Percentiles rank a stretch among this genome's conserved stretches.
phyloP scores from a whole-genome alignment of 23 tunicate species.

The Diplosoma virens region DNA sequence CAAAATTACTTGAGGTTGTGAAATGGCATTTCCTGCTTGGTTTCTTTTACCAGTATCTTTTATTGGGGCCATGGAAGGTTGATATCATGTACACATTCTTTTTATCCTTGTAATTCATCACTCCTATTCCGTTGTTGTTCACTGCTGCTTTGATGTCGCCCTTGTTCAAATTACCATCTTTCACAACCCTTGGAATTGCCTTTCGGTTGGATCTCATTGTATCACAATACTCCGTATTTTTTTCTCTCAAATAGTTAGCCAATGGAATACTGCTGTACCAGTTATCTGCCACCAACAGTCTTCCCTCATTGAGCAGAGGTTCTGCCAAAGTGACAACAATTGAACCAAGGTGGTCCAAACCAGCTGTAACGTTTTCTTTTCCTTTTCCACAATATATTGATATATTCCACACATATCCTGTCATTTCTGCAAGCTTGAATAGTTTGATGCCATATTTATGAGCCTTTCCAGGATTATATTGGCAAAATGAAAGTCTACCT shows the following conservation, averaged over 20 bases:
- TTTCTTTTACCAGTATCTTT: slow-evolving; percentile 13
- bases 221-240: slow-evolving; percentile 17
- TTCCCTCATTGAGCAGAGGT: slow-evolving; percentile 22
- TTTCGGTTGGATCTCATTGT: slow-evolving; percentile 25
- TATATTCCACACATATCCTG: slow-evolving; percentile 19
- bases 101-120: slow-evolving; percentile 22
- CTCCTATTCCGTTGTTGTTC: slow-evolving; percentile 14
- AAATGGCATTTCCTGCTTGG: slow-evolving; percentile 10
- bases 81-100: slow-evolving; percentile 18
- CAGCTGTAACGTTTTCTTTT: slow-evolving; percentile 1
- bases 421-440: slow-evolving; percentile 29
- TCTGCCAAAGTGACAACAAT: slow-evolving; percentile 32
- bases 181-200: background rate
- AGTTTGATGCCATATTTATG: slow-evolving; percentile 25
- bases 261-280: slow-evolving; percentile 25
- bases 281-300: slow-evolving; percentile 27
- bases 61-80: slow-evolving; percentile 16
- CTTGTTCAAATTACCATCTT: slow-evolving; percentile 12
- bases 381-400: slow-evolving; percentile 21
- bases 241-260: slow-evolving; percentile 17
- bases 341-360: slow-evolving; percentile 11
- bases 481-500: slow-evolving; percentile 27
- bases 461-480: slow-evolving; percentile 26
- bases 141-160: slow-evolving; percentile 13
- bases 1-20: slow-evolving; percentile 11